Conservation (phyloP, 2,113 vertebrate species). For the Bos indicus region DNA sequence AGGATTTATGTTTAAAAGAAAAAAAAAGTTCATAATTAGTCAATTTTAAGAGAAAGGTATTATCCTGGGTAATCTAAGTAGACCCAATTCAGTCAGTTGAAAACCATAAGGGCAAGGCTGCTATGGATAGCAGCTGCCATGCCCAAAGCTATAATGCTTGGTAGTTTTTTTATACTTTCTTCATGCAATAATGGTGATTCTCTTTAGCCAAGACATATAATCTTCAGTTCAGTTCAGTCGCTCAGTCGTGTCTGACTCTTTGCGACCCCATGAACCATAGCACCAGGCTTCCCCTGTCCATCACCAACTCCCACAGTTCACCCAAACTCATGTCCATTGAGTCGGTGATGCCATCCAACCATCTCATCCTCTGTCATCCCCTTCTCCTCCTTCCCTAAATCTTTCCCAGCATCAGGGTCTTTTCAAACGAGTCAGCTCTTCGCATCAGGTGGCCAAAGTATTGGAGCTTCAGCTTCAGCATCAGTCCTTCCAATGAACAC, state of each 20-base stretch:
- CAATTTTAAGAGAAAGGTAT: neutral
- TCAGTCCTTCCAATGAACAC: neutral
- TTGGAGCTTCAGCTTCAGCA: neutral
- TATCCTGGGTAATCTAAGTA: neutral
- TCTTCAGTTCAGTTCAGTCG: neutral
- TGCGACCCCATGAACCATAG: neutral
- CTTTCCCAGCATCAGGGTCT: neutral
- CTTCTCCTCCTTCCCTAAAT: neutral
- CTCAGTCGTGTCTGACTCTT: neutral
- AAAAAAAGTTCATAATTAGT: neutral
- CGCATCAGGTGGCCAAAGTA: neutral
- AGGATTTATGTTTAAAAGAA: too few relatives aligned
- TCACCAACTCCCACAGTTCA: neutral
- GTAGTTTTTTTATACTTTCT: neutral
- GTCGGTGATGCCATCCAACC: neutral
- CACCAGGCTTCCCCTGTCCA: neutral
- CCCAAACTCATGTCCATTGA: neutral
- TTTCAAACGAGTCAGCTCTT: neutral
- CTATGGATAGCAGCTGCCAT: neutral
- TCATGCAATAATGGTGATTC: neutral
- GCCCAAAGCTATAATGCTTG: neutral
- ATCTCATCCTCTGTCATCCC: neutral
- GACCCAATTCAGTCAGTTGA: neutral
- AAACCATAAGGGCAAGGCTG: neutral
- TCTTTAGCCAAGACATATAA: neutral